Evolutionary conservation across 2,113 vertebrate species (phyloP).

Genomic region (Cathartes aura): DNA sequence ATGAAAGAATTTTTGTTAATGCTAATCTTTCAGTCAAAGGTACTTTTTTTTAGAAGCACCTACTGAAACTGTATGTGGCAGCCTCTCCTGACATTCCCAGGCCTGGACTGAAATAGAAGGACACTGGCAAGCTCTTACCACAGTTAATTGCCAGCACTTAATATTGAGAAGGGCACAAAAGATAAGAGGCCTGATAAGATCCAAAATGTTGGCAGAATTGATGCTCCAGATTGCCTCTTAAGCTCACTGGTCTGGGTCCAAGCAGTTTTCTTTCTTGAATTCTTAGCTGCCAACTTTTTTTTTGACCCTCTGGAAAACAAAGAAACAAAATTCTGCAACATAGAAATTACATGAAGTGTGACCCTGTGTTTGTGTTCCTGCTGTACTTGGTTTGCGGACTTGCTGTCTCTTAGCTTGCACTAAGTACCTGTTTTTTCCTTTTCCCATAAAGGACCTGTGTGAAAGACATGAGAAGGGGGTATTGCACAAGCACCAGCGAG

Average conservation of each 20-base stretch:
- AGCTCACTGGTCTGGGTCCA: neutral
- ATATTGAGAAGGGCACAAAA: neutral
- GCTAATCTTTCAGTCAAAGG: neutral
- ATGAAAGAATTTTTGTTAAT: neutral
- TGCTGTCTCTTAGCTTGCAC: neutral
- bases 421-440: neutral
- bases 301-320: neutral
- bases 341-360: neutral
- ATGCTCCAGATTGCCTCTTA: neutral
- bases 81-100: neutral
- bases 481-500: constrained; percentile 94
- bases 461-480: constrained; percentile 95
- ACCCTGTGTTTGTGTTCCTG: neutral
- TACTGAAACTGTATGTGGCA: neutral
- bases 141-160: neutral
- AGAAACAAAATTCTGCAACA: neutral
- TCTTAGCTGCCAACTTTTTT: neutral
- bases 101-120: neutral
- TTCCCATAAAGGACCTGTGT: constrained; percentile 86
- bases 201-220: neutral
- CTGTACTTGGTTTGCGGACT: neutral
- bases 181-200: neutral
- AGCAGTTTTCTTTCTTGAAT: neutral
- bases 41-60: neutral
- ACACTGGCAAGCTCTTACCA: neutral